These are phyloP conservation scores for Setophaga kirtlandii DNA, from an alignment of 2,113 vertebrate species.

Conservation along the genomic window DNA sequence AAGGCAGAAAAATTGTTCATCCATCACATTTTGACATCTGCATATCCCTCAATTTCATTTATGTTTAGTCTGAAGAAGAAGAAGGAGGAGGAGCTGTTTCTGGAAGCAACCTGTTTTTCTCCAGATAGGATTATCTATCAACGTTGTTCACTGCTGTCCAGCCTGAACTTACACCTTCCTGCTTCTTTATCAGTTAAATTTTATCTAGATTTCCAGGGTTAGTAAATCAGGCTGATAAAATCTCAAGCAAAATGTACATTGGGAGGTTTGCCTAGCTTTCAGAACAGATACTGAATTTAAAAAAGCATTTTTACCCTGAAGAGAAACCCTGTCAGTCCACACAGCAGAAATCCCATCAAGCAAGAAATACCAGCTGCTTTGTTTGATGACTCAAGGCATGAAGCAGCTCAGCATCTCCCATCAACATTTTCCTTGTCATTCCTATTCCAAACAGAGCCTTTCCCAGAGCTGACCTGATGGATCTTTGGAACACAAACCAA, in stretches of 20 bases:
- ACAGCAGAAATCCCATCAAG: background rate
- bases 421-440: conserved; percentile 12
- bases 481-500: background rate
- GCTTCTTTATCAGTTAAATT: background rate
- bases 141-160: background rate
- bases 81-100: background rate
- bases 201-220: background rate
- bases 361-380: conserved; percentile 41
- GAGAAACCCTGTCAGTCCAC: conserved; percentile 7
- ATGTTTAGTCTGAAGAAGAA: background rate
- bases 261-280: background rate
- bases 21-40: background rate
- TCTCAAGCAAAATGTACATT: background rate
- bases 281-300: background rate
- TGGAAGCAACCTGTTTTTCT: background rate
- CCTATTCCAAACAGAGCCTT: background rate
- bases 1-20: background rate
- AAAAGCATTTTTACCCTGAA: background rate
- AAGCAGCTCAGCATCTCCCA: background rate
- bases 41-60: background rate
- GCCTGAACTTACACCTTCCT: background rate
- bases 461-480: background rate
- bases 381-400: conserved; percentile 31
- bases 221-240: background rate
- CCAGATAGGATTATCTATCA: background rate